Evolutionary conservation across 2,113 vertebrate genomes (phyloP), one percentile per base, ranked within the genome.

Genomic region (Pipa parva): DNA sequence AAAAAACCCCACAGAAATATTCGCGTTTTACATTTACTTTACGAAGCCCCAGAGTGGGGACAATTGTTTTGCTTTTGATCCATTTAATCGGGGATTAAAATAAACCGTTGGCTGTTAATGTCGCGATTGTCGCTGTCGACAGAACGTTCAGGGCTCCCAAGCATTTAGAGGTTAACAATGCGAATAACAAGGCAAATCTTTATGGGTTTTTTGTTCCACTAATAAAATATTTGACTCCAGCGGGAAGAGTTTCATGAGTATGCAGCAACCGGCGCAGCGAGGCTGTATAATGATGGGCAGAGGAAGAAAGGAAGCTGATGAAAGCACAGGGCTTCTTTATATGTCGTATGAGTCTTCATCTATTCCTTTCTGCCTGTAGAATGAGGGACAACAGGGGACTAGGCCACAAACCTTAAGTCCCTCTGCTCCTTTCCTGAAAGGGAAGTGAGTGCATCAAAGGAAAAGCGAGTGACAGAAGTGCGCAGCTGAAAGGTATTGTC

Each of bases 371-470:
- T 71, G 77, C 71, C 79, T 81, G 45, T 60, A 85, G 90, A 81
- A 79, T 71, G 77, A 78, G 71, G 73, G 73, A 76, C 88, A 86
- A 71, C 82, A 75, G 74, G 71, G 54, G 74, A 78, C 70, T 70
- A 75, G 79, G 78, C 71, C 75, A 78, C 67, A 74, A 76, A 77
- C 76, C 58, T 67, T 52, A 80, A 73, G 75, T 80, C 81, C 82
- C 80, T 72, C 46, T 65, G 75, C 84, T 79, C 72, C 77, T 73
- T 31, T 62, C 79, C 72, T 79, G 37, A 71, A 85, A 88, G 76
- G 62, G 74, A 81, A 75, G 75, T 79, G 75, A 83, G 75, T 73
- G 29, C 86, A 82, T 85, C 87, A 88, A 95, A 97, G 79, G 75
- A 82, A 90, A 81, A 82, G 72, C 91, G 85, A 82, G 80, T 73